Conservation (phyloP, 1,140 invertebrate genomes). For the Episyrphus balteatus region DNA sequence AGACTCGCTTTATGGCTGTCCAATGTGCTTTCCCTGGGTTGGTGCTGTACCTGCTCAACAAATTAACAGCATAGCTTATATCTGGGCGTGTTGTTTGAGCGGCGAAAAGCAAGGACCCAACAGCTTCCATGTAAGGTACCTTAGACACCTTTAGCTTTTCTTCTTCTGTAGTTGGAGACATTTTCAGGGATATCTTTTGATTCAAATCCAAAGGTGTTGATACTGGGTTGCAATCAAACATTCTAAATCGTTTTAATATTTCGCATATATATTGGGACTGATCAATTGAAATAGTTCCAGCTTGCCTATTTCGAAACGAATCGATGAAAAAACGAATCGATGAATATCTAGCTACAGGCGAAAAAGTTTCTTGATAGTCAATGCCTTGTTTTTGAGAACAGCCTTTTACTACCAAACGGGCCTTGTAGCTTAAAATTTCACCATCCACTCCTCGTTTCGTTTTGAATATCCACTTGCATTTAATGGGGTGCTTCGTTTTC, state of each 20-base stretch:
- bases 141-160: slow-evolving; percentile 7
- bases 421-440: slow-evolving; percentile 16
- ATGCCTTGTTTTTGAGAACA: slow-evolving; percentile 3
- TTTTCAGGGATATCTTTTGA: slow-evolving; percentile 17
- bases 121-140: slow-evolving; percentile 12
- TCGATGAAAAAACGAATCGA: slow-evolving; percentile 12
- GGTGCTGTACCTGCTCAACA: slow-evolving; percentile 14
- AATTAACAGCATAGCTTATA: slow-evolving; percentile 27
- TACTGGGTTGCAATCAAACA: slow-evolving; percentile 18
- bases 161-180: slow-evolving; percentile 10
- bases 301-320: too few relatives aligned
- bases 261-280: slow-evolving; percentile 6
- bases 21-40: too few relatives aligned
- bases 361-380: slow-evolving; percentile 5
- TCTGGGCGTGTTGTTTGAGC: slow-evolving; percentile 31
- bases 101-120: slow-evolving; percentile 32
- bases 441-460: too few relatives aligned
- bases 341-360: slow-evolving; percentile 1
- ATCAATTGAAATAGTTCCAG: too few relatives aligned
- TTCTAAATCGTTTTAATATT: slow-evolving; percentile 20
- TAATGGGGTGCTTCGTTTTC: too few relatives aligned
- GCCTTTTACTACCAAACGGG: slow-evolving; percentile 20
- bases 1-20: slow-evolving; percentile 23
- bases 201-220: slow-evolving; percentile 14
- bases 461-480: too few relatives aligned